Evolutionary conservation across 2,113 vertebrate species (phyloP), one percentile per base, ranked within the genome.

Genomic region (Tinamus guttatus): DNA sequence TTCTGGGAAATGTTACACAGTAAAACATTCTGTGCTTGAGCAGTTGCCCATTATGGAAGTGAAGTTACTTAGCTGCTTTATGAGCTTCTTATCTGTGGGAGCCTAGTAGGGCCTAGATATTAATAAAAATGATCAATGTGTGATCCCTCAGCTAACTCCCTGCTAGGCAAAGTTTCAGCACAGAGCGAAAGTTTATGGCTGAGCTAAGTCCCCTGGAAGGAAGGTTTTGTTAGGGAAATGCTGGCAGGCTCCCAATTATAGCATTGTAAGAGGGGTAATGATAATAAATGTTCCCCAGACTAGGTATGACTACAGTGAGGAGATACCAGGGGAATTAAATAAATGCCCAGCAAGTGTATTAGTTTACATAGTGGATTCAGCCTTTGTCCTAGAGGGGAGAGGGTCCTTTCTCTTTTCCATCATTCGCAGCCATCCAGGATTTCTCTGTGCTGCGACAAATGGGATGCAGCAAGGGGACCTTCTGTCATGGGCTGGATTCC

Each of bases 211-310:
- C 81, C 58, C 60, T 93, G 85, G 92, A 93, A 94, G 54, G 88
- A 92, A 86, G 93, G 59, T 95, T 95, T 95, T 96, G 94, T 93
- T 90, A 84, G 92, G 88, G 74, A 93, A 93, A 74, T n/a, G 81
- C 90, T 96, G 95, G 95, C 95, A 94, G 86, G 74, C 40, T 93
- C 90, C 95, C 95, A 96, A 90, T 79, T 78, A 86, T 11, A 96
- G 90, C 90, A 92, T 38, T 94, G 85, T 32, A 52, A 93, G 82
- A 95, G 91, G 86, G 67, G 54, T 93, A 96, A 94, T 73, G 94
- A 81, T 87, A 93, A 94, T 90, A 96, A 93, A 95, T 85, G 93
- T 54, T 94, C 81, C 22, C 4, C 90, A 92, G 89, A 65, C 2
- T 32, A 95, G 93, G 81, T 87, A 86, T 3, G 77, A 24, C 76